Base-by-base conservation (phyloP, 2,113 vertebrate species). In the Steatornis caripensis region DNA sequence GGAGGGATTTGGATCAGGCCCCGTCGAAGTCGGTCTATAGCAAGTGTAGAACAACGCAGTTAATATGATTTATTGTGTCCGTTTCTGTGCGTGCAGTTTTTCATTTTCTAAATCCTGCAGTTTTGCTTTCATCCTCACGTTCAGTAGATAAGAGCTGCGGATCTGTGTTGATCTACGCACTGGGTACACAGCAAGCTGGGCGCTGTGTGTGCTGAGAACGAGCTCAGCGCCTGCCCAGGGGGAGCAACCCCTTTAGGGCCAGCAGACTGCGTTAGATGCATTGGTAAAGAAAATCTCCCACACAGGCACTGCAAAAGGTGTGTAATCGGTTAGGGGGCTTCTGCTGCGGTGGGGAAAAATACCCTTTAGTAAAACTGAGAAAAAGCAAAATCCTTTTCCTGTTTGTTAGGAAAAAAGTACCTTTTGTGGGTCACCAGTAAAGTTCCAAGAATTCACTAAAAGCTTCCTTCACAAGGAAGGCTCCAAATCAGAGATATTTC, bases 11-110 rank as follows among this genome's bases (percentile, higher is more conserved):
- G 97, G 92, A 91, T 91, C 92, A 75, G 94, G 87, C 94, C 91
- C 77, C 49, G 94, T 93, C 89, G 80, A 95, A 95, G 94, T 77
- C 91, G 91, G 94, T 89, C 97, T 94, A 30, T 81, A 95, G 96
- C 94, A 95, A 96, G 96, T 62, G 91, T 60, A 68, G 92, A 94
- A 95, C 94, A 95, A 95, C 19, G 26, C 92, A 61, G 95, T 97
- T 97, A 97, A 97, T 95, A 93, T 96, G 96, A 97, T 96, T 97
- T 95, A 96, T 93, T 34, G 96, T 93, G 89, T 87, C 96, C 89
- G 91, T 94, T 96, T 10, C 80, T 94, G 92, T 69, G 94, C 41
- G 87, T 72, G 95, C 95, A 91, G 94, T 95, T 95, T 95, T 89
- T 95, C 91, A 96, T 97, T 96, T 85, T 96, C 92, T 80, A 78